These are phyloP conservation scores for Eudasyphora cyanicolor DNA, from an alignment of 2,888 invertebrate genomes.

Conservation along the genomic window DNA sequence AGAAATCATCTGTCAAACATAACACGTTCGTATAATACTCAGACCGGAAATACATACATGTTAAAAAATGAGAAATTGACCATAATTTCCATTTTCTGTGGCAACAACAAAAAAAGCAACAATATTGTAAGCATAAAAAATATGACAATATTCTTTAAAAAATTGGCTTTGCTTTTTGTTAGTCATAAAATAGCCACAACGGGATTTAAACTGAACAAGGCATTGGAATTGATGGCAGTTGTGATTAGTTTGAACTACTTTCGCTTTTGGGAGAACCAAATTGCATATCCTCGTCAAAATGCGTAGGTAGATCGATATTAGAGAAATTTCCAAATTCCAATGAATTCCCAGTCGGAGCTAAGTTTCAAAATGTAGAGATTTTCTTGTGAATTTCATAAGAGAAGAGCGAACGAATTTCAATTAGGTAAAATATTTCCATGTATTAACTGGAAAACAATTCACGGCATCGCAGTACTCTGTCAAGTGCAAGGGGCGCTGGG, in stretches of 20 bases:
- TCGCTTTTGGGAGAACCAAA: neutral
- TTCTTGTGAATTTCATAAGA: no score
- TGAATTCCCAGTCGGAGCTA: no score
- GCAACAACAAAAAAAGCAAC: neutral
- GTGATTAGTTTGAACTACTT: neutral
- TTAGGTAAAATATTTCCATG: no score
- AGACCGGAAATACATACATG: slow-evolving; percentile 32
- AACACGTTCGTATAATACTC: slow-evolving; percentile 17
- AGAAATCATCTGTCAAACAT: slow-evolving; percentile 11
- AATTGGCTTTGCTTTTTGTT: neutral
- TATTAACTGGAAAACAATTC: no score
- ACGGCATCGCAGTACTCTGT: no score
- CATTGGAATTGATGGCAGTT: neutral
- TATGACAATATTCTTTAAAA: neutral
- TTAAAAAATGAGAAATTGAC: slow-evolving; percentile 36
- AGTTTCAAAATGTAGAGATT: no score
- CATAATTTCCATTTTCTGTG: slow-evolving; percentile 34
- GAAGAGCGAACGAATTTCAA: no score
- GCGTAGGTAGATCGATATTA: no score
- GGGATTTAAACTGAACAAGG: no score
- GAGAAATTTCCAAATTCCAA: no score
- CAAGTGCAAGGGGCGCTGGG: no score
- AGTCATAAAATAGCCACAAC: neutral
- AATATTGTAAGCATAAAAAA: no score
- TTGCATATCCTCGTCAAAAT: neutral